A percentile compares a stretch with the other conserved stretches of the same genome.
These are phyloP conservation scores for Calosoma granatense DNA, from an alignment of 1,140 invertebrate genomes.

Conservation along the genomic window DNA sequence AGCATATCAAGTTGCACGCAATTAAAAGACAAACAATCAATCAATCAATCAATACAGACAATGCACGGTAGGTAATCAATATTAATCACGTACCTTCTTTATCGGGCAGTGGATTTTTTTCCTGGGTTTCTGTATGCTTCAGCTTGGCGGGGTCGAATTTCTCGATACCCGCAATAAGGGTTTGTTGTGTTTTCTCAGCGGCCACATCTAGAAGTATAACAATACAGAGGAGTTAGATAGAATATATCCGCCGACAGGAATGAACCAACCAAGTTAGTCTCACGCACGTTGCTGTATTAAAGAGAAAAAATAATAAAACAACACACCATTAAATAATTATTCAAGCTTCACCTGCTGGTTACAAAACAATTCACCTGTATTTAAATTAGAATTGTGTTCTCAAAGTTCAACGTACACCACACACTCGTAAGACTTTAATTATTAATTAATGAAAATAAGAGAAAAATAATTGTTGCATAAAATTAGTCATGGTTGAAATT, in stretches of 20 bases:
- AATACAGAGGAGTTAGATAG: conserved; percentile 10
- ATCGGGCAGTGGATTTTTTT: conserved; percentile 88
- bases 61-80: no score
- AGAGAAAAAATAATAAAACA: no score
- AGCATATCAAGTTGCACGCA: no score
- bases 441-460: neutral
- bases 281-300: no score
- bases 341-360: neutral
- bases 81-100: conserved; percentile 94
- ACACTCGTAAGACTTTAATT: neutral
- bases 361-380: no score
- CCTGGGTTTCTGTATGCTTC: conserved; percentile 86
- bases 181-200: conserved; percentile 77
- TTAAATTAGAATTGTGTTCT: neutral
- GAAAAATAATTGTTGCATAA: neutral
- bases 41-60: no score
- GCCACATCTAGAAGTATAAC: conserved; percentile 59
- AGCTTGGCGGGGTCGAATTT: conserved; percentile 70
- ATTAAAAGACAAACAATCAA: no score
- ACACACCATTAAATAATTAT: neutral
- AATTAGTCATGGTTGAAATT: neutral
- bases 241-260: neutral
- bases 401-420: neutral
- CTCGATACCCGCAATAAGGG: conserved; percentile 74
- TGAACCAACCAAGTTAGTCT: neutral